Conservation (phyloP, 1,140 invertebrate genomes). For the Alviniconcha marisindica region DNA sequence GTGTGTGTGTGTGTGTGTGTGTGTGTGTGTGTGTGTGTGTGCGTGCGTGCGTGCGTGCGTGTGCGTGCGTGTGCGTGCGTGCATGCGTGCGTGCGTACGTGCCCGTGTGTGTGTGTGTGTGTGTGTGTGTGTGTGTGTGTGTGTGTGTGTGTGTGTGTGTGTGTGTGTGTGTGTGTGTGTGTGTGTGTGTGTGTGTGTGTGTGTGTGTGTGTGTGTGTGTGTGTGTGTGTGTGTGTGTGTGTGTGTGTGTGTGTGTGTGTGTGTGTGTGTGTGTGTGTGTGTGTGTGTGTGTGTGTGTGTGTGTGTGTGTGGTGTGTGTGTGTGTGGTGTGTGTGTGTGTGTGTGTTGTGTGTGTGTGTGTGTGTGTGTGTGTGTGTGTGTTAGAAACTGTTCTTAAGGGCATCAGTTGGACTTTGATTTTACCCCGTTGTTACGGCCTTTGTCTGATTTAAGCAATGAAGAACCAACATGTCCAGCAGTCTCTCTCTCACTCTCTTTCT, state of each 20-base stretch:
- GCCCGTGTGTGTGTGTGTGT: no score
- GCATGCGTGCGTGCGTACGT: no score
- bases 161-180: neutral
- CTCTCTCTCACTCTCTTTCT: neutral
- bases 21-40: constrained; percentile 18
- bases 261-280: neutral
- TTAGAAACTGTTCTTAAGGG: no score
- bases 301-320: neutral
- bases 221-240: neutral
- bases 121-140: neutral
- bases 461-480: no score
- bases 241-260: neutral
- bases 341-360: constrained; percentile 1
- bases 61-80: no score
- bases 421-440: no score
- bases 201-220: neutral
- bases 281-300: neutral
- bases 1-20: constrained; percentile 21
- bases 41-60: no score
- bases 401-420: no score
- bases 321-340: neutral
- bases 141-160: constrained; percentile 17
- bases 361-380: neutral
- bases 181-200: neutral
- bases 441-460: no score